phyloP scores from a whole-genome alignment of 2,888 invertebrate genomes.

The Acleris holmiana region DNA sequence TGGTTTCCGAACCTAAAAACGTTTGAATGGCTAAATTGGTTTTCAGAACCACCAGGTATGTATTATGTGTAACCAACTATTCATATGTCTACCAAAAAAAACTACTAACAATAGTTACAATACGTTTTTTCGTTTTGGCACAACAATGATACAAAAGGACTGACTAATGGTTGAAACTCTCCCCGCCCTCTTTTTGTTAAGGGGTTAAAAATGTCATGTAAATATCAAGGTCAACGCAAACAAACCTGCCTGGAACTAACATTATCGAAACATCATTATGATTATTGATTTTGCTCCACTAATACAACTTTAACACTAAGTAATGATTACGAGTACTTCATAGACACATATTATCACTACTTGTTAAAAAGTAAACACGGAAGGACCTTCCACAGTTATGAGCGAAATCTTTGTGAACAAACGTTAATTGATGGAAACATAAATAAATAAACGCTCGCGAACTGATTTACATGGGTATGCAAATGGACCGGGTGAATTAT shows the following conservation, averaged over 20 bases:
- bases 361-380: conserved; percentile 1
- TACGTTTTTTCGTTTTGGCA: too few species aligned
- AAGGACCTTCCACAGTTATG: conserved; percentile 27
- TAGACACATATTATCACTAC: too few species aligned
- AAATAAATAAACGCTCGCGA: conserved; percentile 33
- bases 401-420: conserved; percentile 31
- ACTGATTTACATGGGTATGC: conserved; percentile 36
- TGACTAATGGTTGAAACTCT: too few species aligned
- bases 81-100: too few species aligned
- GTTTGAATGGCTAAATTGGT: too few species aligned
- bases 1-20: too few species aligned
- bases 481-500: conserved; percentile 29
- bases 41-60: too few species aligned
- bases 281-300: background rate
- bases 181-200: too few species aligned
- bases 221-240: conserved; percentile 12
- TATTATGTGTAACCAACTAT: too few species aligned
- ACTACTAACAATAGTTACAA: too few species aligned
- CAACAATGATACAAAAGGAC: too few species aligned
- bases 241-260: conserved; percentile 2
- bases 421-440: conserved; percentile 31
- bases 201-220: background rate
- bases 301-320: background rate
- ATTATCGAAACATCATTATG: conserved; percentile 5
- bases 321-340: too few species aligned